These are phyloP conservation scores for Columbina picui DNA, from an alignment of 2,113 vertebrate species.

Conservation along the genomic window DNA sequence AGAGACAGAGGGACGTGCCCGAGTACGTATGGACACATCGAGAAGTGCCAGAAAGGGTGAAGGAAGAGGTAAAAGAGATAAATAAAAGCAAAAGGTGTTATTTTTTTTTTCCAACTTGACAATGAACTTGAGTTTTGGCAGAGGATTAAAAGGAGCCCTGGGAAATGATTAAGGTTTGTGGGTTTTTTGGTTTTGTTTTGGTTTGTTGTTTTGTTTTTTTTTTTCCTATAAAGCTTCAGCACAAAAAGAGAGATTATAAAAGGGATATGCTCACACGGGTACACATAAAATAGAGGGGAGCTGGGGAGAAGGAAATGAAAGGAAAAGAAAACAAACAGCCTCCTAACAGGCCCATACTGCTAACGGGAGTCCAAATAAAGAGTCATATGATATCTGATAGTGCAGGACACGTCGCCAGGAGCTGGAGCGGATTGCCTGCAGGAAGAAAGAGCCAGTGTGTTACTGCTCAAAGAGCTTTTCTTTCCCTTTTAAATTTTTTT, in stretches of 20 bases:
- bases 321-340: conserved; percentile 82
- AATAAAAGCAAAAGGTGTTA: neutral
- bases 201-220: neutral
- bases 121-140: conserved; percentile 73
- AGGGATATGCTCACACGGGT: conserved; percentile 68
- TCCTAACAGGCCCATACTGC: conserved; percentile 83
- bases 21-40: accelerated
- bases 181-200: too few relatives aligned
- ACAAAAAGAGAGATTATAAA: conserved; percentile 75
- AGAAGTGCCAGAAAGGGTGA: neutral
- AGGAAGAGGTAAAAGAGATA: neutral
- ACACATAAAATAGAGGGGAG: conserved; percentile 55
- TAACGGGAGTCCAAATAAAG: conserved; percentile 84
- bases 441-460: conserved; percentile 87
- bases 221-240: conserved; percentile 69
- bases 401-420: conserved; percentile 84
- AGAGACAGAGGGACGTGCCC: neutral
- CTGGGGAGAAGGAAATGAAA: conserved; percentile 79
- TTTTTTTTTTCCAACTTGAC: conserved; percentile 56
- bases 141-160: conserved; percentile 72
- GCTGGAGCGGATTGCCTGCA: conserved; percentile 84
- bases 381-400: conserved; percentile 89
- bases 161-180: conserved; percentile 72
- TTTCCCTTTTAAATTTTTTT: conserved; percentile 48
- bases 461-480: conserved; percentile 86